Evolutionary conservation across 2,888 invertebrate species (phyloP).

Genomic region (Tetropium fuscum): DNA sequence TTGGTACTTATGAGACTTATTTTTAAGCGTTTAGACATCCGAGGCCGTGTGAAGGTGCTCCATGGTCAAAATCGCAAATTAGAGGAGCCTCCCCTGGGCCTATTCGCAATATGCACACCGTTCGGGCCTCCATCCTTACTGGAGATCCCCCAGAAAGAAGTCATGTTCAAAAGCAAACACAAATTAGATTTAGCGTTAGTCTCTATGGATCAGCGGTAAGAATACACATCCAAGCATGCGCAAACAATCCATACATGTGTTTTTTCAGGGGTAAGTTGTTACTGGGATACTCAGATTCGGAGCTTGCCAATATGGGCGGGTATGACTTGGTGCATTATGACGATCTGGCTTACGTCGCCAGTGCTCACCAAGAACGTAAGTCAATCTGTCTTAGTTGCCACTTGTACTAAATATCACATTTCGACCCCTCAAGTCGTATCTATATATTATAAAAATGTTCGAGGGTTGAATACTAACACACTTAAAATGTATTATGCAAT

Average conservation of each 20-base stretch:
- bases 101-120: slow-evolving; percentile 98
- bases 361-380: slow-evolving; percentile 99
- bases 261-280: slow-evolving; percentile 89
- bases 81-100: slow-evolving; percentile 92
- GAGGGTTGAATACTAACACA: too few relatives aligned
- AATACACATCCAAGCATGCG: not conserved
- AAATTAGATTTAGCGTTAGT: slow-evolving; percentile 96
- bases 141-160: slow-evolving; percentile 98
- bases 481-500: too few relatives aligned
- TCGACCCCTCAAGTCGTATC: too few relatives aligned
- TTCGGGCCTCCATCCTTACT: slow-evolving; percentile 97
- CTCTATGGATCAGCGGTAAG: slow-evolving; percentile 95
- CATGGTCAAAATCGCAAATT: slow-evolving; percentile 97
- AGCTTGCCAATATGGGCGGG: slow-evolving; percentile 92
- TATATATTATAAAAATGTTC: too few relatives aligned
- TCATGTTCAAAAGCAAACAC: slow-evolving; percentile 99
- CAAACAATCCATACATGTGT: not conserved
- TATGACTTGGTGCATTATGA: slow-evolving; percentile 98
- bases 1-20: slow-evolving; percentile 34
- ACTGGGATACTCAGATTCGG: slow-evolving; percentile 93
- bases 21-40: slow-evolving; percentile 94
- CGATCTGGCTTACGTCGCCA: slow-evolving; percentile 96
- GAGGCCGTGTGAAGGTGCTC: slow-evolving; percentile 95
- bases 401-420: too few relatives aligned
- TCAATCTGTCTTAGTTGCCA: too few relatives aligned